Evolutionary conservation across 2,888 invertebrate genomes (phyloP).

Genomic region (Cataglyphis altisquamis): DNA sequence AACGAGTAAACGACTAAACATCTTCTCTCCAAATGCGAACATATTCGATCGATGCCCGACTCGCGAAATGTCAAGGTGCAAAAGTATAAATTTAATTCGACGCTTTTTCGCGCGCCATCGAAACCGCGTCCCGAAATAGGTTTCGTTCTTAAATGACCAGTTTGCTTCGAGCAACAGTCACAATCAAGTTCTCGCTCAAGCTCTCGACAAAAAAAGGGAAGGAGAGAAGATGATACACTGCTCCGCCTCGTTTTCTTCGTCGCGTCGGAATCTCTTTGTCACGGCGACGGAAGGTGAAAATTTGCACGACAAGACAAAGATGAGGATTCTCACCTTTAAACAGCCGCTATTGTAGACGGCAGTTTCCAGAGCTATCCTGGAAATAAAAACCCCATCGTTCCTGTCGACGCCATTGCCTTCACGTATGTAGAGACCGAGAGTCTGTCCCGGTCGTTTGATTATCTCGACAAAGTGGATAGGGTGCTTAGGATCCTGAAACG

Average conservation of each 20-base stretch:
- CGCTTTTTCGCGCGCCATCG: background rate
- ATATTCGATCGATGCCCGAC: conserved; percentile 34
- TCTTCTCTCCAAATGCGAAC: background rate
- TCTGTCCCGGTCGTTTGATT: conserved; percentile 99
- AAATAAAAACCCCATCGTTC: conserved; percentile 99
- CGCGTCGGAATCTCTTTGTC: conserved; percentile 32
- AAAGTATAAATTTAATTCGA: conserved; percentile 59
- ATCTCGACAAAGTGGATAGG: conserved; percentile 98
- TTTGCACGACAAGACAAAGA: background rate
- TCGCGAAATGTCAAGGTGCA: conserved; percentile 62
- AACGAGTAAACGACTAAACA: conserved; percentile 12
- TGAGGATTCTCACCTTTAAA: conserved; percentile 89
- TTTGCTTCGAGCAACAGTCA: conserved; percentile 8
- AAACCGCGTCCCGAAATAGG: conserved; percentile 37
- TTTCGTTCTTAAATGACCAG: conserved; percentile 39
- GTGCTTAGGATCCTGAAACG: conserved; percentile 90
- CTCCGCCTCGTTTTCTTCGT: background rate
- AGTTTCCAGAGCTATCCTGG: conserved; percentile 97
- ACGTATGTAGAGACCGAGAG: conserved; percentile 98
- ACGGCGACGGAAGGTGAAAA: background rate
- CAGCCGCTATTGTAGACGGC: conserved; percentile 99
- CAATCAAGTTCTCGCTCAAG: conserved; percentile 52
- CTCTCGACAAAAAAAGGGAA: background rate
- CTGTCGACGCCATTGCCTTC: conserved; percentile 99
- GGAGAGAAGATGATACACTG: conserved; percentile 30